phyloP scores from a whole-genome alignment of 2,797 vertebrate species.

The Synaphobranchus kaupii region DNA sequence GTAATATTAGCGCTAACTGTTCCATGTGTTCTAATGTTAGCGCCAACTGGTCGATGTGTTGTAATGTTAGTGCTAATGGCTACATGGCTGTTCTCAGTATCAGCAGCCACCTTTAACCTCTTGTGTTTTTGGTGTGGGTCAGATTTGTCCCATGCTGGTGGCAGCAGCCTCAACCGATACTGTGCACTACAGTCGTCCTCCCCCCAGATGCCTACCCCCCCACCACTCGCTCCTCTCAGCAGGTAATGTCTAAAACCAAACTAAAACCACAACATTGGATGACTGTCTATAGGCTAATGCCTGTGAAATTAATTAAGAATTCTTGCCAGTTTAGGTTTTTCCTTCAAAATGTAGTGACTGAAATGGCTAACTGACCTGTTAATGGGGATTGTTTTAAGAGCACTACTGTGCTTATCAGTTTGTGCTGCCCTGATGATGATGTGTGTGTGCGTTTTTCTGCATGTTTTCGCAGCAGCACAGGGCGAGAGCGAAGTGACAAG shows the following conservation, averaged over 20 bases:
- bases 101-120: not conserved
- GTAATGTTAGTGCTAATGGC: too few species aligned
- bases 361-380: too few species aligned
- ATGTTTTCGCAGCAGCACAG: constrained; percentile 70
- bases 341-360: not conserved
- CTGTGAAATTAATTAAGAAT: not conserved
- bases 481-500: constrained; percentile 89
- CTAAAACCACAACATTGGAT: too few species aligned
- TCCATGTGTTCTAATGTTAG: not conserved
- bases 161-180: constrained; percentile 90
- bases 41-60: not conserved
- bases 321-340: not conserved
- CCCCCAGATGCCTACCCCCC: constrained; percentile 60
- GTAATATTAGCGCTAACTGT: too few species aligned
- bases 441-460: not conserved
- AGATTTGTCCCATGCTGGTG: constrained; percentile 85
- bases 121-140: constrained; percentile 20
- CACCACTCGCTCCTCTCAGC: too few species aligned
- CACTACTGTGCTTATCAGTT: constrained; percentile 48
- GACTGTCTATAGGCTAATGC: not conserved
- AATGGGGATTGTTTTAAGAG: not conserved
- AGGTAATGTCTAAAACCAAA: too few species aligned
- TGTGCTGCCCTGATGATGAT: not conserved
- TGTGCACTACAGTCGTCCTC: constrained; percentile 86
- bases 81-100: too few species aligned